These are phyloP conservation scores for Pammene fasciana DNA, from an alignment of 2,888 invertebrate genomes.

Conservation along the genomic window DNA sequence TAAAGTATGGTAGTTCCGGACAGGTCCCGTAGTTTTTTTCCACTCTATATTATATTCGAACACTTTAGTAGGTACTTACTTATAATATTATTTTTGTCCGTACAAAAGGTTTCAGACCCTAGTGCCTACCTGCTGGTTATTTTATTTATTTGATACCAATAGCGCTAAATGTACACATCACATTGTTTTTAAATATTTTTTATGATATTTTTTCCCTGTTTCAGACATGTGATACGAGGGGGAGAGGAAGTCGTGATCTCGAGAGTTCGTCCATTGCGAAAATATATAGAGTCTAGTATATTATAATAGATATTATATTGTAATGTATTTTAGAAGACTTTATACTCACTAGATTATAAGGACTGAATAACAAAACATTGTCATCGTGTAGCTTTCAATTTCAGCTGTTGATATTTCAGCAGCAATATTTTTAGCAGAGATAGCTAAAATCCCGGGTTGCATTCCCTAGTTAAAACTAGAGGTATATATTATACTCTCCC, in stretches of 20 bases:
- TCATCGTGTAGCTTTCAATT: background rate
- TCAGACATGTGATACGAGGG: slow-evolving; percentile 69
- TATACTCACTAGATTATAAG: slow-evolving; percentile 30
- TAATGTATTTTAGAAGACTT: slow-evolving; percentile 17
- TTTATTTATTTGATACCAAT: too few species aligned
- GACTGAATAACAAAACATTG: background rate
- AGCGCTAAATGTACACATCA: too few species aligned
- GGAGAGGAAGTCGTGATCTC: slow-evolving; percentile 76
- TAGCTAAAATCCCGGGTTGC: too few species aligned
- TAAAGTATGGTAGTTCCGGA: too few species aligned
- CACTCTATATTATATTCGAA: too few species aligned
- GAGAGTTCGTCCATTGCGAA: slow-evolving; percentile 55
- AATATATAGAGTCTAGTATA: slow-evolving; percentile 46
- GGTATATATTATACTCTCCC: too few species aligned
- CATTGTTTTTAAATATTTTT: background rate
- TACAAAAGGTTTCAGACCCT: too few species aligned
- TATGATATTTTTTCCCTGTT: slow-evolving; percentile 49
- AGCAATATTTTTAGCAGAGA: too few species aligned
- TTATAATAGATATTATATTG: slow-evolving; percentile 12
- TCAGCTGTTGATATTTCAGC: background rate
- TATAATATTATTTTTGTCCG: too few species aligned
- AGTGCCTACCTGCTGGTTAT: too few species aligned
- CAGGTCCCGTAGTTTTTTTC: too few species aligned
- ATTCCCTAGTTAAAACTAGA: background rate
- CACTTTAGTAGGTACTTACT: too few species aligned